Base-by-base conservation (phyloP, 2,888 invertebrate species). In the Tetropium fuscum region DNA sequence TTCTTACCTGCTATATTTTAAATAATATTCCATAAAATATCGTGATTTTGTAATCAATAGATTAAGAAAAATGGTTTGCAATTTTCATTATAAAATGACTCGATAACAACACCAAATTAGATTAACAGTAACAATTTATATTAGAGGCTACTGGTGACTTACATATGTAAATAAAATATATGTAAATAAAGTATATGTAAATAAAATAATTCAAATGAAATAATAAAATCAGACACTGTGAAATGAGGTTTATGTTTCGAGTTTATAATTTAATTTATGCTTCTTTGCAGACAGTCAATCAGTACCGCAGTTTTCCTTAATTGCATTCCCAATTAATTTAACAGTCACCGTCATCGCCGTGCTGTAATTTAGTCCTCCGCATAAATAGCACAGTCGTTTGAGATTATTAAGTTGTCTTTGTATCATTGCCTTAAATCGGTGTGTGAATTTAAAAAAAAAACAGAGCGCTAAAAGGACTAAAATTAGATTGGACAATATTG, bases 251-350 rank as follows among this genome's bases (percentile, higher is more conserved):
- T 34, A 34, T 20, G 48, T 48, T 41, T 32, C 48, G 32, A 48
- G 48, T 48, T 48, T 48, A 34, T 48, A 48, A 48, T 48, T 48
- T 48, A 48, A 48, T 48, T 48, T 48, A 48, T 48, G 16, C 20
- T 13, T 36, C 36, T 15, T 22, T 34, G 34, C 36, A 48, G 48
- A 48, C 48, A 48, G 48, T 48, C 48, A 34, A 48, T 48, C 48
- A 48, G 36, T 20, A 13, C 48, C 18, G 53, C 43, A 53, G 44
- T 53, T 43, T 53, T 27, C 53, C 54, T 54, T 54, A 54, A 54
- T 54, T 54, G 54, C 54, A 16, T 54, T 44, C 13, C 44, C 54
- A 54, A 54, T 54, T 54, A 54, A 54, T 54, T 45, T 36, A 41
- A 16, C 44, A 25, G 44, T 2, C 41, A 32, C 54, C 16, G 44